These are phyloP conservation scores for Proales similis DNA, from an alignment of 1,140 invertebrate genomes.

Conservation along the genomic window DNA sequence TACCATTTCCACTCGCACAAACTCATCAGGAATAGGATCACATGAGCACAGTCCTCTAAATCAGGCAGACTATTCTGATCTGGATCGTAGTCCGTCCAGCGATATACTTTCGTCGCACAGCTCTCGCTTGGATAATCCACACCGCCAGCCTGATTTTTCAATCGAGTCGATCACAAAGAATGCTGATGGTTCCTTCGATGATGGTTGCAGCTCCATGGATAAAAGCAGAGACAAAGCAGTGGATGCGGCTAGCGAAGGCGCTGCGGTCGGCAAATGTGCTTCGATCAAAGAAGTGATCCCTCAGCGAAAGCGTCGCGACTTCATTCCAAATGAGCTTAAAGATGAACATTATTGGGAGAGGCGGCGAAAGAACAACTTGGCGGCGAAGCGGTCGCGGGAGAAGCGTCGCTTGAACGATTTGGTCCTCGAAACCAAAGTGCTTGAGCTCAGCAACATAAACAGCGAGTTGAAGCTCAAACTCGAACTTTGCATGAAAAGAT, in stretches of 20 bases:
- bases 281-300: slow-evolving; percentile 35
- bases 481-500: slow-evolving; percentile 22
- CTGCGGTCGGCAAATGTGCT: not conserved
- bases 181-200: slow-evolving; percentile 4
- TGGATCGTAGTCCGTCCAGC: slow-evolving; percentile 26
- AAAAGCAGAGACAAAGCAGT: not conserved
- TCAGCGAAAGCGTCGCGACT: slow-evolving; percentile 47
- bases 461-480: slow-evolving; percentile 20
- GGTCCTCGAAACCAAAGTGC: slow-evolving; percentile 44
- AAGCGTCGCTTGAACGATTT: slow-evolving; percentile 92
- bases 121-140: not conserved
- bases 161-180: not conserved
- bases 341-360: slow-evolving; percentile 95
- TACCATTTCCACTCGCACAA: too few relatives aligned
- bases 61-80: slow-evolving; percentile 17
- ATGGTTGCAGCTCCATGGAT: slow-evolving; percentile 5
- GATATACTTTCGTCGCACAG: slow-evolving; percentile 15
- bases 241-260: not conserved
- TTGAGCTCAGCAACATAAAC: slow-evolving; percentile 28
- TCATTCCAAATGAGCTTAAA: slow-evolving; percentile 91
- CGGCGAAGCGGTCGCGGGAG: slow-evolving; percentile 83
- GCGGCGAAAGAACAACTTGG: slow-evolving; percentile 85
- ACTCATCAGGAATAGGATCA: too few relatives aligned
- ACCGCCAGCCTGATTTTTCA: slow-evolving; percentile 1
- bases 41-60: too few relatives aligned